Base-by-base conservation (phyloP, 1,140 invertebrate genomes). In the Harlomillsia oculata region DNA sequence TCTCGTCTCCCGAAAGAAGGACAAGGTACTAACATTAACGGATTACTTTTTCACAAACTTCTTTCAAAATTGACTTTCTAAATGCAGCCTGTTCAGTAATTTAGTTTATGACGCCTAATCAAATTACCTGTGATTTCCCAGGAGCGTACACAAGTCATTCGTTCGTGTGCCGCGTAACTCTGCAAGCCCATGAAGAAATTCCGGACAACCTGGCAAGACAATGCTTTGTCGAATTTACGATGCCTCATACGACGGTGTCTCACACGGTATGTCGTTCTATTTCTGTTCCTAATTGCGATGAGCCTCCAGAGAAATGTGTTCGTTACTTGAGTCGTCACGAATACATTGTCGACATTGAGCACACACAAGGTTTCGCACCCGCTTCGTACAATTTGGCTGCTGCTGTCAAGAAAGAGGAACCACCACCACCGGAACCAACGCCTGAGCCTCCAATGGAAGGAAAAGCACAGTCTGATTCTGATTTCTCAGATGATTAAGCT, bases 291-390 rank as follows among this genome's bases (percentile, higher is more conserved):
- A 85, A 86, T 62, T 87, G 84, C 63, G 89, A 88, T 59, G 86
- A 92, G 67, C 92, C 95, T 11, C 95, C 96, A 5, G 96, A 99
- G 74, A 99, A 98, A 76, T 99, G 96, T 75, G 94, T 98, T 5
- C 79, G 90, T 60, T 96, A 98, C 72, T 78, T 97, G 53, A 91
- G 94, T n/a, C 82, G 92, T 62, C 93, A 96, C 73, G 89, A 97
- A 70, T 97, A 97, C 75, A 85, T 64, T 21, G 54, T 65, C 13
- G 55, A 63, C 54, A 59, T 67, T 49, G 61, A 64, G 37, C 57
- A 62, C 43, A 53, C 53, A 1, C 30, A 55, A 41, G 61, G 63
- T 5, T 21, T 66, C n/a, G 39, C 49, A 23, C 61, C 56, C 20
- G 60, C 32, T 14, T 53, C 60, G 13, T 65, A 66, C 25, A 66